Evolutionary conservation across 1,140 invertebrate species (phyloP), one percentile per base, ranked within the genome.

Genomic region (Melitaea cinxia): DNA sequence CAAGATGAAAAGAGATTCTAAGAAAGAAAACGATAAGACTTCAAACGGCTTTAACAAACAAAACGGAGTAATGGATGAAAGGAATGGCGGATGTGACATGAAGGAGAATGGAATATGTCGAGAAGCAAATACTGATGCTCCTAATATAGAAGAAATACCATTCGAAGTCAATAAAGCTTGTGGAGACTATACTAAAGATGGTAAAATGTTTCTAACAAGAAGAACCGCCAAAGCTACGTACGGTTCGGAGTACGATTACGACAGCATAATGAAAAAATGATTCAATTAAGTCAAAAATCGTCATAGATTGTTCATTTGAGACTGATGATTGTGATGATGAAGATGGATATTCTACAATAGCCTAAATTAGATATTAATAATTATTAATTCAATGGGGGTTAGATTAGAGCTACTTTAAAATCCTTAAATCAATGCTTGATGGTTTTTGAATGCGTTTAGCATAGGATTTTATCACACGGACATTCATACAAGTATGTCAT

Each of bases 41-140:
- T 75, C 83, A 35, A 86, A 94, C 91, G 91, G 92, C 37, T 91
- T 94, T 63, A 68, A 73, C 21, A 77, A 73, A 33, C 60, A 70
- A 24, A 82, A 83, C 35, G 79, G 77, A 19, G 55, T 75, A 0
- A 65, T 37, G 24, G 54, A 71, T 1, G 73, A 74, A n/a, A n/a
- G n/a, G n/a, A n/a, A n/a, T n/a, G n/a, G n/a, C n/a, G n/a, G n/a
- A 42, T 61, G 66, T 63, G 65, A 69, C 17, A 74, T 75, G 15
- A 73, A 72, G 39, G 72, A 74, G 9, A 77, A 78, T 23, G 76
- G 67, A 7, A 10, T 74, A 23, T 73, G 75, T 47, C 70, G 54
- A 54, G 65, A 73, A 57, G 68, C 70, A 54, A 74, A 69, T 42
- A 78, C 72, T 55, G 73, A 67, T 42, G 52, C 47, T 50, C 17